These are phyloP conservation scores for Idris sp. DNA, from an alignment of 1,140 invertebrate genomes.

Conservation along the genomic window DNA sequence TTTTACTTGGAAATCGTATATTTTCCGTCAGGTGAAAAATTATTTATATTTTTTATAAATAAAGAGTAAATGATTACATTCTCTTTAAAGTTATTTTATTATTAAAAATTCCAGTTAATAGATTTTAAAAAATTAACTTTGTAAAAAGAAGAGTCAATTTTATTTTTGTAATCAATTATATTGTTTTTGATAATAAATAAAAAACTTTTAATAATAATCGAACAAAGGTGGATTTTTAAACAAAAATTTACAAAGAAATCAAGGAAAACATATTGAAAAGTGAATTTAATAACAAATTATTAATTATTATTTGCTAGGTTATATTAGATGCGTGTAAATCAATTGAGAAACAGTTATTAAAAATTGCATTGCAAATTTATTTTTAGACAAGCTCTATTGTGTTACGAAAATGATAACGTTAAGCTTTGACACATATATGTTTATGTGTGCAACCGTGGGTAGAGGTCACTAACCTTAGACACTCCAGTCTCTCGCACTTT, in stretches of 20 bases:
- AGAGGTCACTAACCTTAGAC: constrained; percentile 56
- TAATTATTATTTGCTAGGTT: constrained; percentile 3
- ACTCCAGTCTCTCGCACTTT: constrained; percentile 40
- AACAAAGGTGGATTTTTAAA: too few species aligned
- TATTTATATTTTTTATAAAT: too few species aligned
- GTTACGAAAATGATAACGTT: constrained; percentile 50
- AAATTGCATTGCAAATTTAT: constrained; percentile 31
- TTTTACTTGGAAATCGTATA: background rate
- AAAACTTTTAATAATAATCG: too few species aligned
- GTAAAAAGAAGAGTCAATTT: too few species aligned
- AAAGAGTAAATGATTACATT: too few species aligned
- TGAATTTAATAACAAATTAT: background rate
- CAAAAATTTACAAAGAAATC: background rate
- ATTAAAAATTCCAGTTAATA: too few species aligned
- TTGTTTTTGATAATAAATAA: too few species aligned
- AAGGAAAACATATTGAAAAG: too few species aligned
- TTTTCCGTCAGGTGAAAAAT: too few species aligned
- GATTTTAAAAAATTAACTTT: too few species aligned
- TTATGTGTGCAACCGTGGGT: constrained; percentile 43
- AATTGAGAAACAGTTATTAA: constrained; percentile 32
- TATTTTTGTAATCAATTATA: too few species aligned
- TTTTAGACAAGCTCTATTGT: constrained; percentile 45
- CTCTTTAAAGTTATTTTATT: too few species aligned
- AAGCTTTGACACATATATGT: constrained; percentile 56
- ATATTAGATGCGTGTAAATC: constrained; percentile 12